Base-by-base conservation (phyloP, 1,140 invertebrate genomes). In the Psix sp. region DNA sequence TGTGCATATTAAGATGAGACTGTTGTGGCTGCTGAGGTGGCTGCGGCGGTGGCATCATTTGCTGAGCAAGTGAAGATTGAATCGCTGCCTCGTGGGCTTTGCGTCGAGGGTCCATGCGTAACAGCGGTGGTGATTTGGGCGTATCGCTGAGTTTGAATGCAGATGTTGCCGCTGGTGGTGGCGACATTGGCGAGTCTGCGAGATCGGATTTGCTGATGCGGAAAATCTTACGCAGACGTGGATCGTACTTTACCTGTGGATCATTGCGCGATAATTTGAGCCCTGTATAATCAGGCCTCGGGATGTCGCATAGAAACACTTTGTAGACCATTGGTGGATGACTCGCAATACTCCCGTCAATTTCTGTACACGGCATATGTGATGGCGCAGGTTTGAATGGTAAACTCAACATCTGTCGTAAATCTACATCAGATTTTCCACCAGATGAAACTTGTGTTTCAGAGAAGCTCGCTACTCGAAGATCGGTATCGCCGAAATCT, bases 311-410 rank as follows among this genome's bases (percentile, higher is more conserved):
- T 3, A 90, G 81, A 24, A 70, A 71, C 16, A 92, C 88, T 79
- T 91, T 92, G 86, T 93, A 95, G 0, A 83, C 71, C 20, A 94
- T 91, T 0, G 92, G 92, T 0, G 91, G 90, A 85, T 95, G 94
- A 40, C 92, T 92, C 18, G 90, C 91, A 20, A 94, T 89, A 7
- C 93, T 94, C 4, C 93, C 94, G 78, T 95, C 92, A 49, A 96
- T 95, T 87, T 96, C 94, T 0, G 91, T 94, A 20, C 94, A 94
- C 1, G 94, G 93, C 11, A 92, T 89, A 72, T 94, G 94, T 57
- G 94, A 91, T 10, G 92, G 91, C 31, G 91, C 90, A 0, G 93
- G 91, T 81, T 94, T 93, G 71, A 95, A 94, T 1, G 93, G 93
- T 46, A 94, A 78, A 18, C 89, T 89, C 57, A 93, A 80, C 80